Base-by-base conservation (phyloP, 2,888 invertebrate genomes). In the Stenodema calcarata region DNA sequence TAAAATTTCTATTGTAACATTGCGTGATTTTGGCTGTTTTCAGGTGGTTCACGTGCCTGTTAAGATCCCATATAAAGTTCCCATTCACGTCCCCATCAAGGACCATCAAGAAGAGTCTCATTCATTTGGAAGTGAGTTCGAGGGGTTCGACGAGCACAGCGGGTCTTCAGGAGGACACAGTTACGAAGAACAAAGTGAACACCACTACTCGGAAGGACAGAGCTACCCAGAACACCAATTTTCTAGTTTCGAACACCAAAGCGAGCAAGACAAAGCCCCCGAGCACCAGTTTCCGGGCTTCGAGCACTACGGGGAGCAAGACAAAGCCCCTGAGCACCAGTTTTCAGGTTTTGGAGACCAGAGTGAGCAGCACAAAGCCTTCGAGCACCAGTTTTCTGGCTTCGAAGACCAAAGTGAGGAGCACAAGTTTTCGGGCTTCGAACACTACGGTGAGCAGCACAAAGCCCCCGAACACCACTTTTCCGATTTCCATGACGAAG, bases 1-100 rank as follows among this genome's bases (percentile, higher is more conserved):
- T n/a, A n/a, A n/a, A n/a, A n/a, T n/a, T n/a, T n/a, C 7, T 4
- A 35, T 35, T 35, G 35, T 35, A 7, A 35, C 7, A 35, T 35
- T 35, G 18, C 9, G 16, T 54, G 35, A 35, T 35, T 35, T 4
- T 35, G 35, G 7, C 7, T 1, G 12, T 1, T 78, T 78, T 6
- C 70, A 82, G 82, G 41, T 82, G 14, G 85, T 85, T 1, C 85
- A 85, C 35, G 75, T 76, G 0, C 85, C 85, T 0, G 85, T 85
- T 9, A 85, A 85, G 50, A 76, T 85, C 11, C 85, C 73, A 2
- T 75, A 75, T 47, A 76, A 84, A 50, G 84, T 82, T n/a, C 82
- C 82, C 0, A 69, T 82, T 23, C 82, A 82, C 41, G 82, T 82
- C 1, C 82, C 82, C 0, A 41, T 18, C 41, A 62, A 62, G 18